These are phyloP conservation scores for Microcebus jonahi DNA, from an alignment of 2,113 vertebrate species.

Conservation along the genomic window DNA sequence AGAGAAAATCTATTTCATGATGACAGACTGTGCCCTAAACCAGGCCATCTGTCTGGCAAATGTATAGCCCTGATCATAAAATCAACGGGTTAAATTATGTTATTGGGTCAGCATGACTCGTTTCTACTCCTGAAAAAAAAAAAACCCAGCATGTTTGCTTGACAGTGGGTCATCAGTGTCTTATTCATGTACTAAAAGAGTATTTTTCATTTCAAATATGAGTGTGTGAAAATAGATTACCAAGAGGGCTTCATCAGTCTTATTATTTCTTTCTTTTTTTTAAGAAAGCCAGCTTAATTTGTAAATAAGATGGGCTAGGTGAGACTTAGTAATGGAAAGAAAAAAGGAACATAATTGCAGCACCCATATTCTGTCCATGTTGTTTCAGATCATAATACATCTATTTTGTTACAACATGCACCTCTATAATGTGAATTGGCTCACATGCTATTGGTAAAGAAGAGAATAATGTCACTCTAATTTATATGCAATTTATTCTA, in stretches of 20 bases:
- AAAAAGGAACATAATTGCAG: slow-evolving; percentile 53
- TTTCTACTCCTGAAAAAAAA: slow-evolving; percentile 8
- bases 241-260: slow-evolving; percentile 19
- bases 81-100: slow-evolving; percentile 60
- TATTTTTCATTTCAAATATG: slow-evolving; percentile 60
- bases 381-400: slow-evolving; percentile 55
- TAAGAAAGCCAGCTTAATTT: slow-evolving; percentile 45
- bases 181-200: slow-evolving; percentile 41
- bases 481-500: slow-evolving; percentile 58
- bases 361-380: slow-evolving; percentile 37
- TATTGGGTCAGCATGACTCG: slow-evolving; percentile 57
- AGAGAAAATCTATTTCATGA: slow-evolving; percentile 69
- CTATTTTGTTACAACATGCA: slow-evolving; percentile 23
- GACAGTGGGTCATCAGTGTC: neutral
- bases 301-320: slow-evolving; percentile 41
- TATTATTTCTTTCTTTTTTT: slow-evolving; percentile 32
- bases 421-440: slow-evolving; percentile 50
- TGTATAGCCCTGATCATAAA: slow-evolving; percentile 63
- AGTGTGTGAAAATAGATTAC: slow-evolving; percentile 52
- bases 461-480: slow-evolving; percentile 51
- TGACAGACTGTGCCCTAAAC: slow-evolving; percentile 44
- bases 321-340: slow-evolving; percentile 37
- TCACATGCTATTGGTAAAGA: slow-evolving; percentile 52
- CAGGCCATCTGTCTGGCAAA: slow-evolving; percentile 62
- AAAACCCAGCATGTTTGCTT: neutral